phyloP scores from a whole-genome alignment of 64 coral and sea anemone genomes.

The Pachyseris speciosa region DNA sequence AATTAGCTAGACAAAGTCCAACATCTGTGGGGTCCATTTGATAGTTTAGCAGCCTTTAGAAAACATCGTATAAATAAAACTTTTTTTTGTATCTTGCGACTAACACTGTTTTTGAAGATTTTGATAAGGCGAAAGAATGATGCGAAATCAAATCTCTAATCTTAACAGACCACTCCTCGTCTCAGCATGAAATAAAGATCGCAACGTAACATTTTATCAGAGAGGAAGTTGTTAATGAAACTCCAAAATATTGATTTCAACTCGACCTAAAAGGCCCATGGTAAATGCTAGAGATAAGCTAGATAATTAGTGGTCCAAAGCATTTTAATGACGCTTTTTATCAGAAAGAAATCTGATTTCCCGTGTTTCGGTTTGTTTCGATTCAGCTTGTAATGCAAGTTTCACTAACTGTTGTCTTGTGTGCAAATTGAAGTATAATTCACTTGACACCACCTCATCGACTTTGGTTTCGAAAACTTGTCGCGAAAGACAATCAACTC shows the following conservation, averaged over 20 bases:
- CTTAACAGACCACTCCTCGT: conserved; percentile 22
- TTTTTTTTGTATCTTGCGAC: not conserved
- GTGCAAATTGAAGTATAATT: too few relatives aligned
- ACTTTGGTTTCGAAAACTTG: too few relatives aligned
- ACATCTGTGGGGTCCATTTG: conserved; percentile 18
- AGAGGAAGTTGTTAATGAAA: conserved; percentile 5
- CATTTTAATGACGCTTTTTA: conserved; percentile 17
- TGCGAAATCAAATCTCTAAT: conserved; percentile 8
- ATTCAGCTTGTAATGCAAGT: not conserved
- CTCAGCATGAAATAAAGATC: not conserved
- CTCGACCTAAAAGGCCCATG: conserved; percentile 9
- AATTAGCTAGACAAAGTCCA: conserved; percentile 45
- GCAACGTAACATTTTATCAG: not conserved
- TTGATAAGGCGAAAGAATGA: not conserved
- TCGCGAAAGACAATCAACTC: not conserved
- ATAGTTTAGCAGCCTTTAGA: conserved; percentile 21
- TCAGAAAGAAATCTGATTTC: conserved; percentile 9
- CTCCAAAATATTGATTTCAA: conserved; percentile 30
- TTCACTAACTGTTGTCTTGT: not conserved
- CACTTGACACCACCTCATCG: too few relatives aligned
- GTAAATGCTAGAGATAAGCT: conserved; percentile 2
- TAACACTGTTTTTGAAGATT: not conserved
- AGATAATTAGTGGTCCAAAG: not conserved
- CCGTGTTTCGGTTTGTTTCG: not conserved
- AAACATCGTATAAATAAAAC: conserved; percentile 4